Conservation (phyloP, 2,797 vertebrate genomes). For the Periparus ater region DNA sequence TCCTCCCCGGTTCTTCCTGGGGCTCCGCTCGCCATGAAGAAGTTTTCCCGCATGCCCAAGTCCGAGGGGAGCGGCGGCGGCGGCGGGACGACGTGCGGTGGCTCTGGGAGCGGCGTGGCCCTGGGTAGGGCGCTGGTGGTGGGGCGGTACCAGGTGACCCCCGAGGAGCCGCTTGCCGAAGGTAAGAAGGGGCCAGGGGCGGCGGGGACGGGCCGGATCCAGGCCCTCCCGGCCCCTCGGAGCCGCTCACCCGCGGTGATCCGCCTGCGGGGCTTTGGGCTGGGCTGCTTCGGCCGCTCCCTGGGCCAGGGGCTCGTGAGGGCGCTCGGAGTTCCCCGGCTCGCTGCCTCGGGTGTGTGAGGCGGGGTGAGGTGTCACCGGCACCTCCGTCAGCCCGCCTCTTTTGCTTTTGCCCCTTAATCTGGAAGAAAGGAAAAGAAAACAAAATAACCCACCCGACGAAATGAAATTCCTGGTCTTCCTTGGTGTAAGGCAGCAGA, state of each 20-base stretch:
- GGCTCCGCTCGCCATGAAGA: constrained; percentile 85
- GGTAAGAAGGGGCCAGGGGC: not conserved
- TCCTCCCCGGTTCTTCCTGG: not conserved
- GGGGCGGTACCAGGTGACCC: constrained; percentile 67
- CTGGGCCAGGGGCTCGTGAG: not conserved
- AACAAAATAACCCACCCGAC: not conserved
- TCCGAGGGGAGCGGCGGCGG: constrained; percentile 83
- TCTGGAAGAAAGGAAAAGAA: not conserved
- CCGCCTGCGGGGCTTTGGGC: not conserved
- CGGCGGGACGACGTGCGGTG: not conserved
- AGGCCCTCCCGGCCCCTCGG: not conserved
- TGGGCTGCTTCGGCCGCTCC: not conserved
- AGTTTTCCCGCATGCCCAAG: constrained; percentile 95
- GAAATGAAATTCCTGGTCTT: accelerated
- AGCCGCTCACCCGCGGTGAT: not conserved
- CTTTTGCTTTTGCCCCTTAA: not conserved
- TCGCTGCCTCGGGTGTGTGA: not conserved
- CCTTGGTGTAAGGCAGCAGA: not conserved
- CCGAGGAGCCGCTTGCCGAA: constrained; percentile 48
- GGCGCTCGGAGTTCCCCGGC: not conserved
- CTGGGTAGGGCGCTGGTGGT: constrained; percentile 76
- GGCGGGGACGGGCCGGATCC: constrained; percentile 42
- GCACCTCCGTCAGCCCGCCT: not conserved
- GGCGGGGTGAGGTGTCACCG: not conserved
- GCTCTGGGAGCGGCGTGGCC: not conserved